Conservation (phyloP, 2,888 invertebrate genomes). For the Molanna angustata region DNA sequence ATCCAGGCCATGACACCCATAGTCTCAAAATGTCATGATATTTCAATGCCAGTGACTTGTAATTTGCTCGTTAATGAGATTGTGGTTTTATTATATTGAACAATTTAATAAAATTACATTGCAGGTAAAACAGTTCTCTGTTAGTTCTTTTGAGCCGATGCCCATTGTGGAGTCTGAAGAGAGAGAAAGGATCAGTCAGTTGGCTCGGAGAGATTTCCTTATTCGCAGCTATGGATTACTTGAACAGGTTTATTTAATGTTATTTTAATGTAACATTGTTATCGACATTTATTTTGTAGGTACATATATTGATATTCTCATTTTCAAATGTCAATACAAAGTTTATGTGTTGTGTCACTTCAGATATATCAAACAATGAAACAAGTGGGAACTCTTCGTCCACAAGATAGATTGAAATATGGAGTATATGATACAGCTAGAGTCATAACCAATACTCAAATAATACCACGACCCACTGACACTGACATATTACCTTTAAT, state of each 20-base stretch:
- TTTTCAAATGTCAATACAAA: background rate
- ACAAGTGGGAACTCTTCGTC: constrained; percentile 62
- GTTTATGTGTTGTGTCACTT: constrained; percentile 2
- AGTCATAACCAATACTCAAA: too few relatives aligned
- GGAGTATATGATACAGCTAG: constrained; percentile 37
- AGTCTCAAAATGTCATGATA: too few relatives aligned
- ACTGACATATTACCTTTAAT: too few relatives aligned
- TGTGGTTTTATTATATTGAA: too few relatives aligned
- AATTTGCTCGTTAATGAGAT: too few relatives aligned
- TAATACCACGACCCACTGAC: too few relatives aligned
- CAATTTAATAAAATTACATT: too few relatives aligned
- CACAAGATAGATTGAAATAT: constrained; percentile 65
- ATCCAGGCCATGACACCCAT: too few relatives aligned
- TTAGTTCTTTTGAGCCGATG: constrained; percentile 61
- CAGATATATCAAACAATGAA: constrained; percentile 65
- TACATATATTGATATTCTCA: too few relatives aligned
- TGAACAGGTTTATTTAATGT: constrained; percentile 52
- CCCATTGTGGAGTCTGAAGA: constrained; percentile 70
- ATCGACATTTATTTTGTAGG: too few relatives aligned
- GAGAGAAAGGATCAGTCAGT: constrained; percentile 60
- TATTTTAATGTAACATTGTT: constrained; percentile 2
- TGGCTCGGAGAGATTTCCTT: constrained; percentile 68
- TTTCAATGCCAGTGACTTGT: too few relatives aligned
- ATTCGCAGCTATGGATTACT: constrained; percentile 68
- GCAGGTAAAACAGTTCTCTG: constrained; percentile 6